Conservation (phyloP, 2,888 invertebrate species). For the Tigriopus californicus region DNA sequence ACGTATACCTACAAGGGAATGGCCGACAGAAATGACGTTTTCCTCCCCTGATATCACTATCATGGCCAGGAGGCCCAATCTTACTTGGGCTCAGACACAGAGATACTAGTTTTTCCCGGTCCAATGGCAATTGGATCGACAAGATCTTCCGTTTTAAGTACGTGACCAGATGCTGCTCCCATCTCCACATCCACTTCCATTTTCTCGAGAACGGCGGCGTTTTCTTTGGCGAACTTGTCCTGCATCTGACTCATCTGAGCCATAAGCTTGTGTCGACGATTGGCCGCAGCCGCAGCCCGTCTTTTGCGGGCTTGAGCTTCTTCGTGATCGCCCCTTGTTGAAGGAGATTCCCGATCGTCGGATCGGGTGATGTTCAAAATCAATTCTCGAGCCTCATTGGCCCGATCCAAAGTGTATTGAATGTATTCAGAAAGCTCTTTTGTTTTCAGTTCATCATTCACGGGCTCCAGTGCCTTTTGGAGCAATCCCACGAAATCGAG, state of each 20-base stretch:
- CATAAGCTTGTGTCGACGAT: slow-evolving; percentile 67
- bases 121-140: no score
- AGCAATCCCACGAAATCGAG: no score
- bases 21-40: no score
- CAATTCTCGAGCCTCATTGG: no score
- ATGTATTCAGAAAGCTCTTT: no score
- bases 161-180: not conserved
- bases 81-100: not conserved
- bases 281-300: slow-evolving; percentile 51
- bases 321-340: no score
- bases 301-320: not conserved
- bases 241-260: slow-evolving; percentile 84
- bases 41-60: no score
- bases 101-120: not conserved
- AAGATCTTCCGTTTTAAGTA: not conserved
- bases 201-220: slow-evolving; percentile 17
- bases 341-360: no score
- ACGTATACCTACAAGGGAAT: not conserved
- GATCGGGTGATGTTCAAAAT: no score
- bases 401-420: no score
- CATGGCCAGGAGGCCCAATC: not conserved
- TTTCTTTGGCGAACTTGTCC: slow-evolving; percentile 44
- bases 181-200: not conserved
- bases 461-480: no score
- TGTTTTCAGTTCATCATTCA: no score